Conservation (phyloP, 2,888 invertebrate species). For the Drosophila longiperda region DNA sequence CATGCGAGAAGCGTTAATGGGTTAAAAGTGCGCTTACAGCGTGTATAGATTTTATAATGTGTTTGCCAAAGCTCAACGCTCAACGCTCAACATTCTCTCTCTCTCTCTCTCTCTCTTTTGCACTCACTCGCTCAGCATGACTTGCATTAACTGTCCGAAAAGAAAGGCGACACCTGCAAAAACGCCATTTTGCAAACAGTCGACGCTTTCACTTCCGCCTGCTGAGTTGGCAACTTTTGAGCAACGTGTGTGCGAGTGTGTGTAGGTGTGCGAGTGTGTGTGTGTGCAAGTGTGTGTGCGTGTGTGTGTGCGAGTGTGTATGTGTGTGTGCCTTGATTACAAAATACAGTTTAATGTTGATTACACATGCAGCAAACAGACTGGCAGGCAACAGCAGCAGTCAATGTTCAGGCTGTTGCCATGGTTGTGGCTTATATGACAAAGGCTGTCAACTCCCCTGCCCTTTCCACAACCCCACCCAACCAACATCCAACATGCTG, state of each 20-base stretch:
- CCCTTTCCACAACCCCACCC: background rate
- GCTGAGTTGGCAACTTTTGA: slow-evolving; percentile 71
- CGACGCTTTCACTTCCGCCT: slow-evolving; percentile 72
- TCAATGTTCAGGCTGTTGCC: slow-evolving; percentile 37
- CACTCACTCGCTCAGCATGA: slow-evolving; percentile 42
- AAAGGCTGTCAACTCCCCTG: slow-evolving; percentile 25
- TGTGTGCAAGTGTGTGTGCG: slow-evolving; percentile 13
- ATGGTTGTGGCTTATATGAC: slow-evolving; percentile 51
- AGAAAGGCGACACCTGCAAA: slow-evolving; percentile 69
- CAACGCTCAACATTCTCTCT: background rate
- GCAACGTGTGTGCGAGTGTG: slow-evolving; percentile 9
- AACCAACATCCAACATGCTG: slow-evolving; percentile 12
- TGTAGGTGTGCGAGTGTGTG: slow-evolving; percentile 2
- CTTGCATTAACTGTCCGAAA: slow-evolving; percentile 70
- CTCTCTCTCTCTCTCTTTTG: background rate
- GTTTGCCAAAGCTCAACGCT: slow-evolving; percentile 54
- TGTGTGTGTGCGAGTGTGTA: slow-evolving; percentile 12
- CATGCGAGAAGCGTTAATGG: slow-evolving; percentile 73
- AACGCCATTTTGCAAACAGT: slow-evolving; percentile 62
- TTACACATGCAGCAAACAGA: slow-evolving; percentile 64
- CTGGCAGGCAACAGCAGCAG: slow-evolving; percentile 6
- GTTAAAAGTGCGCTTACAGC: slow-evolving; percentile 78
- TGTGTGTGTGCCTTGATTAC: slow-evolving; percentile 68
- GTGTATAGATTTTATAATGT: slow-evolving; percentile 79
- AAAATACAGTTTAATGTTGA: slow-evolving; percentile 80